These are phyloP conservation scores for Ephydatia muelleri DNA, from an alignment of 37 sponge, comb jelly and placozoan species.

Conservation along the genomic window DNA sequence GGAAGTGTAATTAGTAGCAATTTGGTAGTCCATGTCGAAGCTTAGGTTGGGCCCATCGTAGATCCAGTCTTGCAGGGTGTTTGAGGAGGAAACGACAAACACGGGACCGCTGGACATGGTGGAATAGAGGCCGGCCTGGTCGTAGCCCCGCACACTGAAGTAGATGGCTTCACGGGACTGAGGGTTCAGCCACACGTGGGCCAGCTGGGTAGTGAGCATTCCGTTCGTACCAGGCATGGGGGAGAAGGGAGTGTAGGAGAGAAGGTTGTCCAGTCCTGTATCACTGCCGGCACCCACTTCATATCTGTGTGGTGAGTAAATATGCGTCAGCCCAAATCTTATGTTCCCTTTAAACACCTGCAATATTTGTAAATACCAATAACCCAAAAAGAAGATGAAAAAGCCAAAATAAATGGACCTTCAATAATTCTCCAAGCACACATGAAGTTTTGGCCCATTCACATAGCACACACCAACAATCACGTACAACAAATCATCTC, in stretches of 20 bases:
- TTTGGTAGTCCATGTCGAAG: conserved; percentile 67
- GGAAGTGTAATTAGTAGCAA: conserved; percentile 34
- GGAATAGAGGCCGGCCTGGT: conserved; percentile 16
- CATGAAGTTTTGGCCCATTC: background rate
- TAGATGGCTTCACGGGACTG: conserved; percentile 27
- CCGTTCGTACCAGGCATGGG: conserved; percentile 1
- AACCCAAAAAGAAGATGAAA: too few relatives aligned
- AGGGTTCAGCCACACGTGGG: conserved; percentile 11
- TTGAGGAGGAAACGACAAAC: conserved; percentile 43
- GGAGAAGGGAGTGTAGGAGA: conserved; percentile 11
- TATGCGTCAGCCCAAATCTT: too few relatives aligned
- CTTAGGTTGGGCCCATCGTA: conserved; percentile 48
- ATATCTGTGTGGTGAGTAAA: conserved; percentile 1
- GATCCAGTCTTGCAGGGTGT: conserved; percentile 40
- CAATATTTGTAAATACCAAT: too few relatives aligned
- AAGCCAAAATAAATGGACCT: background rate
- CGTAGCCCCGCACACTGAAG: conserved; percentile 47
- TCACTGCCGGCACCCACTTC: conserved; percentile 49
- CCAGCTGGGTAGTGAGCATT: background rate
- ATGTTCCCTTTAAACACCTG: too few relatives aligned
- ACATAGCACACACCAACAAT: background rate
- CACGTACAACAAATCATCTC: background rate
- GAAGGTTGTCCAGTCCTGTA: conserved; percentile 44
- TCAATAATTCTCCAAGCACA: too few relatives aligned
- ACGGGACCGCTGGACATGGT: conserved; percentile 30